Base-by-base conservation (phyloP, 1,140 invertebrate genomes). In the Stratiolaelaps scimitus region DNA sequence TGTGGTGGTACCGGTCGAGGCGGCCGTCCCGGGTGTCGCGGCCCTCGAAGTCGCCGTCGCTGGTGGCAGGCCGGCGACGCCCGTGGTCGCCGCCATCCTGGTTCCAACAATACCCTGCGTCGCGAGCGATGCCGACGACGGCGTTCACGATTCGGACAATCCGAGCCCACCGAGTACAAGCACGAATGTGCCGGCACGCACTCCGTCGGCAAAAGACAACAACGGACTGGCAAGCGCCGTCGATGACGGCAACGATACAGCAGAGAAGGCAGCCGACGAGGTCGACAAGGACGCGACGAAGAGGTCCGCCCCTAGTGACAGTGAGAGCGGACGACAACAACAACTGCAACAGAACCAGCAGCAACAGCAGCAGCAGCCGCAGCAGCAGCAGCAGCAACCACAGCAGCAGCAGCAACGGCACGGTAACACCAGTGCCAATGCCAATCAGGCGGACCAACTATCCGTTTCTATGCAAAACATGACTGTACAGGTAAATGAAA, bases 401-500 rank as follows among this genome's bases (percentile, higher is more conserved):
- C n/a, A n/a, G n/a, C n/a, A n/a, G n/a, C n/a, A n/a, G n/a, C 5
- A 4, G 28, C 53, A 60, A 26, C 15, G 26, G 15, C 53, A 26
- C 26, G 15, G 53, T 26, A 26, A 48, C 4, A 48, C 5, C 26
- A 28, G 47, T 20, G 15, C 23, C 15, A 60, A 60, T 26, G 23
- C 23, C 17, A 26, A 26, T 34, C 34, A 1, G 26, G 17, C 53
- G 15, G 53, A 60, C 23, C 53, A 60, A 60, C 34, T 60, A 23
- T 29, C 23, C 26, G 53, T 60, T 60, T 60, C 53, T 60, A 60
- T 60, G 53, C 53, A 60, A 60, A 26, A 60, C 20, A 60, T 60
- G 26, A 17, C 53, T 23, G 13, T 60, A 29, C 26, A 60, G 26
- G 53, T 60, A 10, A 1, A 23, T 60, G 20, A 20, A 6, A 23